Conservation (phyloP, 2,113 vertebrate species). For the Canis aureus region DNA sequence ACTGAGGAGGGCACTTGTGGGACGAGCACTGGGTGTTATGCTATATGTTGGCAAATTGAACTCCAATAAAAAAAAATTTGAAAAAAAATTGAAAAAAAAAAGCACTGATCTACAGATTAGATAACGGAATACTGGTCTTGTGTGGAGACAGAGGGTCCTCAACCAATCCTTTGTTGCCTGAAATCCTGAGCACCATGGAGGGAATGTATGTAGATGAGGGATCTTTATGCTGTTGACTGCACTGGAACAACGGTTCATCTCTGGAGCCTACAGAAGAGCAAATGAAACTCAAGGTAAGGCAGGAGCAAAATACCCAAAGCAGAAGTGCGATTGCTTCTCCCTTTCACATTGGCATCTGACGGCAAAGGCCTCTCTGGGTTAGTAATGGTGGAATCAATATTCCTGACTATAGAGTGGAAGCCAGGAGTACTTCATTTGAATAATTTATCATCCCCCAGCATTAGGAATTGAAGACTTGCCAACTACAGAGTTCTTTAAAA, state of each 20-base stretch:
- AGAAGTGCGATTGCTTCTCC: neutral
- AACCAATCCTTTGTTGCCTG: neutral
- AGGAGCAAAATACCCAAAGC: neutral
- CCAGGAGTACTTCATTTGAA: slow-evolving; percentile 64
- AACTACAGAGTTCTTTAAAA: slow-evolving; percentile 57
- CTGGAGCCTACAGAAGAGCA: neutral
- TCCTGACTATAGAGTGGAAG: neutral
- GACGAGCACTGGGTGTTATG: too few relatives aligned
- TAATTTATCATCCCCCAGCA: slow-evolving; percentile 77
- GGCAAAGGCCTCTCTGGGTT: neutral
- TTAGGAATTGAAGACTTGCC: slow-evolving; percentile 72
- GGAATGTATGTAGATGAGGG: accelerated
- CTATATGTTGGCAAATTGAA: too few relatives aligned
- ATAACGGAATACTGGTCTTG: neutral
- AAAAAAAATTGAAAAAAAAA: neutral
- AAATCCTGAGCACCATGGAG: neutral
- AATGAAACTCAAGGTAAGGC: neutral
- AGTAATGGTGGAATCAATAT: slow-evolving; percentile 51
- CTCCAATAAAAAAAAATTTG: too few relatives aligned
- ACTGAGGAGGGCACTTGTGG: too few relatives aligned
- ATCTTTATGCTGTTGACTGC: neutral
- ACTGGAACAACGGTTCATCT: neutral
- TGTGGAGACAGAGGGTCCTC: neutral
- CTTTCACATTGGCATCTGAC: neutral
- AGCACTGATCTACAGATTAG: neutral